Conservation (phyloP, 2,113 vertebrate genomes). For the Bothrops jararaca region DNA sequence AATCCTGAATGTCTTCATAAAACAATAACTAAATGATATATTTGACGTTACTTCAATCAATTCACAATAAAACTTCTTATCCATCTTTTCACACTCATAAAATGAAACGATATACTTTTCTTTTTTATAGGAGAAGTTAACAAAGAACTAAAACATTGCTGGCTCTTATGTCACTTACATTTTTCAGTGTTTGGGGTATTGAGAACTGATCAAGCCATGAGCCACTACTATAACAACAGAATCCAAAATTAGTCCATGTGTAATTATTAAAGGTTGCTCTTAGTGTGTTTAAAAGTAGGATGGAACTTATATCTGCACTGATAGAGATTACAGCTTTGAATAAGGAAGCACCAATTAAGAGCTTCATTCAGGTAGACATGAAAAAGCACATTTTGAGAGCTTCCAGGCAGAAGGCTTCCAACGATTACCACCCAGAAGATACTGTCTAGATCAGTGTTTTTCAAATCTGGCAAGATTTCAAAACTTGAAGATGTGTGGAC, state of each 20-base stretch:
- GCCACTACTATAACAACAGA: not conserved
- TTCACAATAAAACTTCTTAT: slow-evolving; percentile 35
- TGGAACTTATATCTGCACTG: not conserved
- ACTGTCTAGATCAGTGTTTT: not conserved
- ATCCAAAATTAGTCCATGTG: not conserved
- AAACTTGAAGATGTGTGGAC: not conserved
- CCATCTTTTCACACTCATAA: slow-evolving; percentile 6
- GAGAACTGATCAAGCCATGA: not conserved
- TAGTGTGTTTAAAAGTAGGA: not conserved
- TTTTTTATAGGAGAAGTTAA: not conserved
- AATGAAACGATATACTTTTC: not conserved
- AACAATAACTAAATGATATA: not conserved
- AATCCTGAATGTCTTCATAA: slow-evolving; percentile 33
- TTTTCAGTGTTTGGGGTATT: not conserved
- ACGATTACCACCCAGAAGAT: not conserved
- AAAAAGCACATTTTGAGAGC: not conserved
- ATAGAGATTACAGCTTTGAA: not conserved
- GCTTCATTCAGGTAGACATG: not conserved
- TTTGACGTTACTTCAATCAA: slow-evolving; percentile 41
- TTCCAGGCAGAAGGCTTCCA: not conserved
- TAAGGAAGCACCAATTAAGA: not conserved
- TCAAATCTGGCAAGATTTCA: not conserved
- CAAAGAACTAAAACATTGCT: slow-evolving; percentile 13
- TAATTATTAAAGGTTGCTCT: not conserved
- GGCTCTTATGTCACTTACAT: not conserved